Base-by-base conservation (phyloP, 1,140 invertebrate species). In the Papilio helenus region DNA sequence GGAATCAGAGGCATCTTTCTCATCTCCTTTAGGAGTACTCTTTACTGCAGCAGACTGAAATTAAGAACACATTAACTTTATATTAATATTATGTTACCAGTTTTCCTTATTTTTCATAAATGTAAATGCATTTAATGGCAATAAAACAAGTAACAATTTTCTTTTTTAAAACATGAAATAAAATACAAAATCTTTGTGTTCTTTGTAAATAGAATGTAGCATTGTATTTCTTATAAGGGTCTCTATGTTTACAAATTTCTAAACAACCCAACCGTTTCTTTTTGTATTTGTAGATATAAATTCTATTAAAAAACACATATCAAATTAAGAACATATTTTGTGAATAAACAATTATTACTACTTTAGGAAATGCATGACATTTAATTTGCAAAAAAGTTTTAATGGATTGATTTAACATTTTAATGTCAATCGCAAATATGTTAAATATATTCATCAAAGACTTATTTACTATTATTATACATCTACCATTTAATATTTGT, bases 21-120 rank as follows among this genome's bases (percentile, higher is more conserved):
- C 91, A 16, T 92, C 91, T 72, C 81, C 78, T 80, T 92, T 92
- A 16, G 85, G 72, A 49, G 83, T 82, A 83, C 65, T 84, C 79
- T 90, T 90, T 20, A 93, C 85, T 51, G 84, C 87, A 83, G 90
- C 84, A 79, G 80, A 82, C 86, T 92, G 84, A 26, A 84, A 86
- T 49, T 20, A n/a, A 72, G 55, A 82, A 79, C 71, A 79, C 58
- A 3, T 34, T 34, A n/a, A n/a, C n/a, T n/a, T n/a, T n/a, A 26
- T 26, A 79, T 44, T 79, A 80, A 49, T 16, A 49, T 49, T 49
- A 49, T 16, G 46, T 46, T 10, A 46, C 7, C 12, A 12, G 12
- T 1, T 9, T 42, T 42, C 8, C 8, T 42, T 42, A 42, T 34
- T 34, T 34, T 34, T 34, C 34, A 34, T 29, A 44, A 44, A 0